Evolutionary conservation across 2,888 invertebrate species (phyloP), one percentile per base, ranked within the genome.

Genomic region (Osmoderma eremita): DNA sequence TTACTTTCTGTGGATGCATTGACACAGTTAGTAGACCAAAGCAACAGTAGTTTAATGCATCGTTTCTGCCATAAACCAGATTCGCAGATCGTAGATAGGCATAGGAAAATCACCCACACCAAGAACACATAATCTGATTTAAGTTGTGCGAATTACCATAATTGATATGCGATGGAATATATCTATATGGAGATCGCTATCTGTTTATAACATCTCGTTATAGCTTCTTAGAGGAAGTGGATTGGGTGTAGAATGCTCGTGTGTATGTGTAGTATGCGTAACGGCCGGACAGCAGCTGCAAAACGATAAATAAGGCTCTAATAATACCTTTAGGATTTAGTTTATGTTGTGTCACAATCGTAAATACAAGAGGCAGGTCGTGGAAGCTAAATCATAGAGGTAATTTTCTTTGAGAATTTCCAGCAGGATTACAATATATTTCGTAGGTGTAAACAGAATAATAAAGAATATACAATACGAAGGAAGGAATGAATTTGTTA

Each of bases 101-200:
- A 42, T 49, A 56, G 49, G 65, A 56, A 65, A 49, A 49, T 62
- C 67, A 63, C 67, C 67, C 71, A 50, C 69, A 68, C 66, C 66
- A 65, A 67, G 69, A 22, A 69, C 69, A 56, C 58, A 62, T 58
- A 63, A 64, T 65, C 69, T 69, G 68, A 69, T 67, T 69, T 65
- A 67, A 65, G 67, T 69, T 69, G 69, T 45, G 51, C 58, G 67
- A 58, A 67, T 69, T 69, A 69, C 63, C 69, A 67, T 69, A 69
- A 69, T 64, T 67, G 69, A 69, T 69, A 63, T 67, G 58, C 51
- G 64, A 69, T 67, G 64, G 63, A 63, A 30, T 61, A 12, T 61
- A 45, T 58, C 30, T 65, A 58, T 30, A 30, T 30, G 30, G 38
- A 50, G 68, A 68, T 68, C 17, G 65, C 62, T 68, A 68, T 68